Base-by-base conservation (phyloP, 2,797 vertebrate species). In the Rallus crepitans region DNA sequence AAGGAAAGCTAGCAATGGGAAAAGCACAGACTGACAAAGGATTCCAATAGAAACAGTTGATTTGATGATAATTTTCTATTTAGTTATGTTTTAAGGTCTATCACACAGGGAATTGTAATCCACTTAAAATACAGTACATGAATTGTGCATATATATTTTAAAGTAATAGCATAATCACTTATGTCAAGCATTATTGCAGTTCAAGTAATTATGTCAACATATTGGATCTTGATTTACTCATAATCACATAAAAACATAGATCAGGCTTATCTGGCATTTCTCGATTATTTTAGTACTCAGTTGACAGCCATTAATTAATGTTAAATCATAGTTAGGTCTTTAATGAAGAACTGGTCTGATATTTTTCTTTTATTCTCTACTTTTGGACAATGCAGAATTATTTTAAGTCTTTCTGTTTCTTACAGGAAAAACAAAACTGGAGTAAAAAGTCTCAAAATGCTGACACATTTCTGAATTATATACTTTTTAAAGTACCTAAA, bases 371-470 rank as follows among this genome's bases (percentile, higher is more conserved):
- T 56, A n/a, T 81, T 8, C 7, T 85, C 3, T 71, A 16, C 21
- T 76, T 82, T 11, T 33, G 33, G 47, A 63, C 47, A 37, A 56
- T 19, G 12, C 2, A 81, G 18, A 27, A 33, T 33, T 76, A 60
- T 61, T 86, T 83, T 39, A 48, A 48, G 24, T 76, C 0, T 31
- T 53, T 53, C 73, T 82, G 4, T 75, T 89, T 90, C 13, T 73
- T 77, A 21, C 10, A 65, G 28, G 15, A 75, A 85, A 81, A 91
- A 25, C 6, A 89, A 42, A 91, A 81, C 11, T 28, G 30, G 12
- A 72, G 72, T 86, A 65, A 87, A 84, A 91, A 65, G 27, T 86
- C 52, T 55, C 30, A 78, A 95, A 94, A 65, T 91, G 91, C 90
- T 94, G 85, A 94, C 77, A 76, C 10, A 20, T 61, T 88, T 63